phyloP scores from a whole-genome alignment of 2,888 invertebrate genomes.

The Limenitis camilla region DNA sequence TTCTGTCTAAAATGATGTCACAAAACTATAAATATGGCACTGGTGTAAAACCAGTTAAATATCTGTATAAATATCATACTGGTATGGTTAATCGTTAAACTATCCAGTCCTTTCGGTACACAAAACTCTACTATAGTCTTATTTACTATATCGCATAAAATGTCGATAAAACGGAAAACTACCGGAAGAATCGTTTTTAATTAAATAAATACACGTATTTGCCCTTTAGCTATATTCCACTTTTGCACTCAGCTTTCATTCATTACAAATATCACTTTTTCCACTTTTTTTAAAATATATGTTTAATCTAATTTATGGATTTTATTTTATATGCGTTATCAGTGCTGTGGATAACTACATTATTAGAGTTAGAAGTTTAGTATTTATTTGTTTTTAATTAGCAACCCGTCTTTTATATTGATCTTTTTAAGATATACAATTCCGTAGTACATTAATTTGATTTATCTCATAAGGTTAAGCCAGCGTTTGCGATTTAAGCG shows the following conservation, averaged over 20 bases:
- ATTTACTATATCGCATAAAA: conserved; percentile 61
- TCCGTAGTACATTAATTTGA: no score
- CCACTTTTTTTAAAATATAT: no score
- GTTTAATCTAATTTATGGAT: no score
- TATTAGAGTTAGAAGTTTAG: no score
- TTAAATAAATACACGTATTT: conserved; percentile 45
- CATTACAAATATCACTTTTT: not conserved
- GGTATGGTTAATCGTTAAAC: conserved; percentile 26
- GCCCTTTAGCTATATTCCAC: conserved; percentile 21
- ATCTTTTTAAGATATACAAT: no score
- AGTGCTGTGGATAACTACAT: no score
- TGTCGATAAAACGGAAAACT: conserved; percentile 63
- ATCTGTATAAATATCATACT: conserved; percentile 12
- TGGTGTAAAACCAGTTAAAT: conserved; percentile 22
- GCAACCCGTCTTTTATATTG: no score
- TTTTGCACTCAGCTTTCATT: conserved; percentile 11
- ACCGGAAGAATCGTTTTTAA: conserved; percentile 61
- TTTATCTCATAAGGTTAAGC: no score
- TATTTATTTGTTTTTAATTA: no score
- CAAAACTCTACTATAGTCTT: conserved; percentile 45
- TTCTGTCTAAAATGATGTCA: not conserved
- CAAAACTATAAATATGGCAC: conserved; percentile 23
- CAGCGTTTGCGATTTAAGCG: no score
- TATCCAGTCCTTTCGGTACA: conserved; percentile 38
- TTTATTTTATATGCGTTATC: no score